Conservation (phyloP, 2,113 vertebrate genomes). For the Oreamnos americanus region DNA sequence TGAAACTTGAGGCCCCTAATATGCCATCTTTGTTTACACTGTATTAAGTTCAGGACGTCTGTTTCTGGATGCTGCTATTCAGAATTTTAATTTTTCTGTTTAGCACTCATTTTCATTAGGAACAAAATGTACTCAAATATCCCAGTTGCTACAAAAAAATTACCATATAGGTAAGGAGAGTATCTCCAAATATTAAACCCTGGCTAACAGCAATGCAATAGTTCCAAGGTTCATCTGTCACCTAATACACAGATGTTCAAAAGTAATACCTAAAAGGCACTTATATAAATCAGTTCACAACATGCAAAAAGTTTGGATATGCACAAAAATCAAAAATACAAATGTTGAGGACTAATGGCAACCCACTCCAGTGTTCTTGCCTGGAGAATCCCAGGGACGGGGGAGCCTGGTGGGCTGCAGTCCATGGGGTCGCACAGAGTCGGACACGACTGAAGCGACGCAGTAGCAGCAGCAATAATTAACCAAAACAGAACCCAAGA, state of each 20-base stretch:
- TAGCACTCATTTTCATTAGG: background rate
- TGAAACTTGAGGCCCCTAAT: background rate
- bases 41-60: background rate
- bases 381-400: too few species aligned
- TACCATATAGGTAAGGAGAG: background rate
- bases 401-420: too few species aligned
- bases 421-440: too few species aligned
- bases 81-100: constrained; percentile 28
- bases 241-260: background rate
- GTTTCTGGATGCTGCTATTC: background rate
- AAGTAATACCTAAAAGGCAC: background rate
- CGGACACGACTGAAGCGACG: too few species aligned
- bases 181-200: background rate
- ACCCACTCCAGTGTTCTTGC: too few species aligned
- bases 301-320: background rate
- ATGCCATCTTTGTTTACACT: background rate
- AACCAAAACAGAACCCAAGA: background rate
- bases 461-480: background rate
- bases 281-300: background rate
- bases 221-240: background rate
- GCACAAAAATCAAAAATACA: background rate
- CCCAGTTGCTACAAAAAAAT: background rate
- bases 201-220: background rate
- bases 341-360: background rate
- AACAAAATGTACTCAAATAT: background rate